Conservation (phyloP, 2,888 invertebrate species). For the Himalopsyche japonica region DNA sequence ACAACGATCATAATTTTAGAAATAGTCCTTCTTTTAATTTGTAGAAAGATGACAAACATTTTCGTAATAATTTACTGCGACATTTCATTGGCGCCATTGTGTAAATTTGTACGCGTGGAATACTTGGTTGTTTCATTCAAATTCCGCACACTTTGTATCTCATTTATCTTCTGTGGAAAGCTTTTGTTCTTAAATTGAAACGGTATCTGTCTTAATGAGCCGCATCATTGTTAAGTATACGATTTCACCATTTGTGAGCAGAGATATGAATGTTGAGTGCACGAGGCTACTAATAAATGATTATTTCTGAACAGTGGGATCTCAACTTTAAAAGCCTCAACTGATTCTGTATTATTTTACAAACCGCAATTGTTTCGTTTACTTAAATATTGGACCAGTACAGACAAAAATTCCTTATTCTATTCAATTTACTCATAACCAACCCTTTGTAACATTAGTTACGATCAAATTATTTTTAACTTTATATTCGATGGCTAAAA, state of each 20-base stretch:
- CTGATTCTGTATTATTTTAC: background rate
- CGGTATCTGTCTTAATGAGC: conserved; percentile 2
- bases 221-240: conserved; percentile 10
- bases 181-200: background rate
- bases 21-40: too few relatives aligned
- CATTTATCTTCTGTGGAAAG: background rate
- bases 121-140: background rate
- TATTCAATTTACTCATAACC: too few relatives aligned
- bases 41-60: too few relatives aligned
- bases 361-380: background rate
- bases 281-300: conserved; percentile 5
- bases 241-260: conserved; percentile 16
- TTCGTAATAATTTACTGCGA: too few relatives aligned
- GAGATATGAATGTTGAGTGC: conserved; percentile 19
- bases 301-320: background rate
- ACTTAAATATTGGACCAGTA: background rate
- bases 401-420: too few relatives aligned
- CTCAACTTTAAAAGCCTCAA: background rate
- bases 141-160: conserved; percentile 3
- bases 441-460: too few relatives aligned
- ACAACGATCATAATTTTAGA: too few relatives aligned
- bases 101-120: background rate
- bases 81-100: too few relatives aligned
- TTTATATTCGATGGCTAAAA: too few relatives aligned
- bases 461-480: too few relatives aligned